Base-by-base conservation (phyloP, 1,140 invertebrate genomes). In the Drosophila gunungcola region DNA sequence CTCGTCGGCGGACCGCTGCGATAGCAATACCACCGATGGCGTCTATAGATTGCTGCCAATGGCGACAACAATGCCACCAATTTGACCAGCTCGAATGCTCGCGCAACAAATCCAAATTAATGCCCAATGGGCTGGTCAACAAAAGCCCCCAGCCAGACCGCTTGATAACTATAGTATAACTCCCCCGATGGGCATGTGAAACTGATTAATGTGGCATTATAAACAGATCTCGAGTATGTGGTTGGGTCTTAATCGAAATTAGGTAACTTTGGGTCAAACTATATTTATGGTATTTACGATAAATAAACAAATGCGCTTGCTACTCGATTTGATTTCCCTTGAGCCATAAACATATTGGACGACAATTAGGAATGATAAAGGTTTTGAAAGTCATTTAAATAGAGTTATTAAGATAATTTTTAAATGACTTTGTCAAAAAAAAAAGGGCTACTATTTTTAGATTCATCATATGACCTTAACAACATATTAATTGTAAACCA, bases 21-120 rank as follows among this genome's bases (percentile, higher is more conserved):
- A 25, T 56, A 52, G 51, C 84, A 16, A 12, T 11, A 10, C 29
- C 29, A 32, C 29, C 29, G 83, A 89, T 86, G 83, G 79, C 83
- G 83, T 88, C 83, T 89, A 89, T 88, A 88, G 83, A 86, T 86
- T 86, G 82, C 79, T 75, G 55, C 75, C 79, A 69, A 76, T 76
- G 83, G 75, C 83, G 80, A 84, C 84, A 89, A 84, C 53, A 80
- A 80, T 82, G 65, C 54, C 54, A 70, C 61, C 83, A 69, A 78
- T 88, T 83, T 83, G 82, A 86, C 82, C 82, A 88, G 64, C 63
- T 41, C 60, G 34, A 49, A 27, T 64, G 58, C 36, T 43, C 38
- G 69, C 41, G 49, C 55, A 68, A 79, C 82, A 86, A 86, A 86
- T 86, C 83, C 83, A 86, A 83, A 83, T 80, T 86, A 86, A 86